These are phyloP conservation scores for Crotalus tigris DNA, from an alignment of 2,113 vertebrate species.

Conservation along the genomic window DNA sequence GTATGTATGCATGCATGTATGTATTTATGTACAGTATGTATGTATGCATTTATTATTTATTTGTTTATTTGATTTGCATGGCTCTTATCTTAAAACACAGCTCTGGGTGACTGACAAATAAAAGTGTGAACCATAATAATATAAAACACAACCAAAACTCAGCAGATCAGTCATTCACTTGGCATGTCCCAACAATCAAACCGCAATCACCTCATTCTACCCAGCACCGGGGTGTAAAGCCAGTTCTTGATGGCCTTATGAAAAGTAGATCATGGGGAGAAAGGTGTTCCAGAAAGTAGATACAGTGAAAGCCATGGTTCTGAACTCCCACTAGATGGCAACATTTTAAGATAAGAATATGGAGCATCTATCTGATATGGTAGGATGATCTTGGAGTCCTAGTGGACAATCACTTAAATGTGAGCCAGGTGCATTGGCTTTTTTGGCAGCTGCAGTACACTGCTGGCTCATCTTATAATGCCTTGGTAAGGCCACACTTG, in stretches of 20 bases:
- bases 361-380: background rate
- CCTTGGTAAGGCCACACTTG: background rate
- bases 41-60: background rate
- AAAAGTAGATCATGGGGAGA: background rate
- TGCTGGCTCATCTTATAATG: background rate
- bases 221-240: background rate
- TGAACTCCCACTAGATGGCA: background rate
- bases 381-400: background rate
- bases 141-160: background rate
- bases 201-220: background rate
- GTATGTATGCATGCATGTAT: no score
- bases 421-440: background rate
- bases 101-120: background rate
- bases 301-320: background rate
- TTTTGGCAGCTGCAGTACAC: no score
- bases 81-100: background rate
- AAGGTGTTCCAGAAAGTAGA: background rate
- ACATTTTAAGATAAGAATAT: background rate
- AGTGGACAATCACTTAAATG: background rate
- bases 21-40: no score
- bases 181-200: background rate
- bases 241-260: background rate
- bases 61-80: background rate
- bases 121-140: background rate
- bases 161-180: background rate